Percentiles rank a stretch among this genome's conserved stretches.
These are phyloP conservation scores for Pogonophryne albipinna DNA, from an alignment of 2,797 vertebrate species.

Conservation along the genomic window DNA sequence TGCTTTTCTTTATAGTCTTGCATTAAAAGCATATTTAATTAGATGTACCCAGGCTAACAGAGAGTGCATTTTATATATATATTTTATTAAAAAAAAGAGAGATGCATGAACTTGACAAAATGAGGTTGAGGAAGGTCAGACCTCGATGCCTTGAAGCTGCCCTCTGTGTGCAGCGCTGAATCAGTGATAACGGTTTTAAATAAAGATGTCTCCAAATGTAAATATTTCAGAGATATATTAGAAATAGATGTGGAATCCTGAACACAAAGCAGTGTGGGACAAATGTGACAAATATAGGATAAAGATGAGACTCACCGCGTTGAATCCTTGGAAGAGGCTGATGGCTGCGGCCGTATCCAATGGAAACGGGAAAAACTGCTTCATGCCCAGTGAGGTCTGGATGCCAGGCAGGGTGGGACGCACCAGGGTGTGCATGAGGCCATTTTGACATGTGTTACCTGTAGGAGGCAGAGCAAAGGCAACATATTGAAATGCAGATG, in stretches of 20 bases:
- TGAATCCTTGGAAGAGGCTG: conserved; percentile 95
- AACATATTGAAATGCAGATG: conserved; percentile 42
- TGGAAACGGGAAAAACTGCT: conserved; percentile 94
- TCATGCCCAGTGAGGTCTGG: conserved; percentile 92
- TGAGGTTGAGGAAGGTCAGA: conserved; percentile 1
- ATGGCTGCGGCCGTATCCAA: conserved; percentile 90
- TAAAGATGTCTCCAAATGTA: background rate
- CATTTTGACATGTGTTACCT: conserved; percentile 97
- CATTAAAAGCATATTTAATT: conserved; percentile 13
- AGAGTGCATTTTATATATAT: background rate
- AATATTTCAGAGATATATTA: background rate
- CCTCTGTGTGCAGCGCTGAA: conserved; percentile 3
- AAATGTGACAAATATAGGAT: conserved; percentile 3
- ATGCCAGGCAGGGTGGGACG: conserved; percentile 90
- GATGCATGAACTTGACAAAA: background rate
- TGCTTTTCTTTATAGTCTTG: background rate
- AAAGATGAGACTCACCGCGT: conserved; percentile 88
- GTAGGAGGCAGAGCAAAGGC: conserved; percentile 63
- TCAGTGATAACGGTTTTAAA: conserved; percentile 1
- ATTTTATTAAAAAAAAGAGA: background rate
- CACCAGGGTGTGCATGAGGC: conserved; percentile 92
- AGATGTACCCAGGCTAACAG: background rate
- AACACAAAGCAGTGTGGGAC: too few relatives aligned
- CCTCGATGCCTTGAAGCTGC: background rate
- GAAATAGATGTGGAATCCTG: background rate